phyloP scores from a whole-genome alignment of 2,888 invertebrate genomes.

The Drosophila stalkeri region DNA sequence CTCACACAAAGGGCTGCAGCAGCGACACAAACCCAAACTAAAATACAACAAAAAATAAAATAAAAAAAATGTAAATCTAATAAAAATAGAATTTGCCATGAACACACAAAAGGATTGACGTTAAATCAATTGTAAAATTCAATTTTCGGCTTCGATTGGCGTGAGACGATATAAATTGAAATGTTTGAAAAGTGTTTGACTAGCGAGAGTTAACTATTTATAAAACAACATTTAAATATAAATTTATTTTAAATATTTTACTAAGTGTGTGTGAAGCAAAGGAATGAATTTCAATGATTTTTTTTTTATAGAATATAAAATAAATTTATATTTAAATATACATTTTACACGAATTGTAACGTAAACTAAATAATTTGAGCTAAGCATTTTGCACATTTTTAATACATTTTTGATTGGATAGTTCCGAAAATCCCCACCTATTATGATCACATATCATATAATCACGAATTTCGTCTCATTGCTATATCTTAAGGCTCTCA shows the following conservation, averaged over 20 bases:
- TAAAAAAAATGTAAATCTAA: constrained; percentile 5
- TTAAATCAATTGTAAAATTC: constrained; percentile 8
- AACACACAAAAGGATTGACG: neutral
- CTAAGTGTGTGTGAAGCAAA: neutral
- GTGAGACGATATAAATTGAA: neutral
- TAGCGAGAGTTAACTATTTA: neutral
- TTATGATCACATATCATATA: too few relatives aligned
- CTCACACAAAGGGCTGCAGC: constrained; percentile 23
- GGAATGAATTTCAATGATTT: neutral
- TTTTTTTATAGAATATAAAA: too few relatives aligned
- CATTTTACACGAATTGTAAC: too few relatives aligned
- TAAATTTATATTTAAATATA: too few relatives aligned
- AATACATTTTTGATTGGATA: too few relatives aligned
- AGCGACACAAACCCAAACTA: constrained; percentile 16
- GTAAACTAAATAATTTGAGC: too few relatives aligned
- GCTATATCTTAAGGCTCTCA: neutral
- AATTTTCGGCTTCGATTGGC: constrained; percentile 6
- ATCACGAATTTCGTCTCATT: too few relatives aligned
- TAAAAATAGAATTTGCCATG: neutral
- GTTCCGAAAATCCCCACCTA: too few relatives aligned
- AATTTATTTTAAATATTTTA: neutral
- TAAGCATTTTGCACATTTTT: too few relatives aligned
- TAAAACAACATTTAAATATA: neutral
- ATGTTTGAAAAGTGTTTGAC: neutral
- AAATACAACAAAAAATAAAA: neutral